Percentiles rank a stretch among this genome's conserved stretches.
phyloP scores from a whole-genome alignment of 2,797 vertebrate genomes.

The Cossypha polioptera region DNA sequence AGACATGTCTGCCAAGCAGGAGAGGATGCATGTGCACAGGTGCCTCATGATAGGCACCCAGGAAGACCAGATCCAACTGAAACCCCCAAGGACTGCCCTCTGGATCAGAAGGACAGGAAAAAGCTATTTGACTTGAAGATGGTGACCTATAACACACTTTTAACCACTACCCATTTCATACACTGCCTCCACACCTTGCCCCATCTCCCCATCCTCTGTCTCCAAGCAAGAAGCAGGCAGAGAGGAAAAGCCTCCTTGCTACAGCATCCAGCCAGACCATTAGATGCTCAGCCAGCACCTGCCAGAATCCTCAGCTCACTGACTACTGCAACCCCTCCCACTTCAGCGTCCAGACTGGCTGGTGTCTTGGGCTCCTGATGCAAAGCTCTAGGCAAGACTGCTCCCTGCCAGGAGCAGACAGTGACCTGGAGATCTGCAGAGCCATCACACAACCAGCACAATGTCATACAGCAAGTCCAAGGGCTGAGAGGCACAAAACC shows the following conservation, averaged over 20 bases:
- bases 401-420: neutral
- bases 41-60: fast-evolving
- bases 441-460: neutral
- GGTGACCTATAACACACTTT: neutral
- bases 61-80: neutral
- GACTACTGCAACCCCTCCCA: neutral
- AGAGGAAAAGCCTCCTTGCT: neutral
- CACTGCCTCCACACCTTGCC: neutral
- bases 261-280: neutral
- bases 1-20: neutral
- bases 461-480: neutral
- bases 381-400: neutral
- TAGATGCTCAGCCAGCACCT: neutral
- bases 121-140: neutral
- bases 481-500: neutral
- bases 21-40: neutral
- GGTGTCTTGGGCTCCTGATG: neutral
- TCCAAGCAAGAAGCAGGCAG: neutral
- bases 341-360: neutral
- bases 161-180: neutral
- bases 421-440: neutral
- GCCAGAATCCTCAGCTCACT: neutral
- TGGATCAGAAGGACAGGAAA: neutral
- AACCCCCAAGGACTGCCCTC: neutral
- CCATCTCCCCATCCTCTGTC: neutral